Evolutionary conservation across 2,113 vertebrate genomes (phyloP), one percentile per base, ranked within the genome.

Genomic region (Petaurus breviceps): DNA sequence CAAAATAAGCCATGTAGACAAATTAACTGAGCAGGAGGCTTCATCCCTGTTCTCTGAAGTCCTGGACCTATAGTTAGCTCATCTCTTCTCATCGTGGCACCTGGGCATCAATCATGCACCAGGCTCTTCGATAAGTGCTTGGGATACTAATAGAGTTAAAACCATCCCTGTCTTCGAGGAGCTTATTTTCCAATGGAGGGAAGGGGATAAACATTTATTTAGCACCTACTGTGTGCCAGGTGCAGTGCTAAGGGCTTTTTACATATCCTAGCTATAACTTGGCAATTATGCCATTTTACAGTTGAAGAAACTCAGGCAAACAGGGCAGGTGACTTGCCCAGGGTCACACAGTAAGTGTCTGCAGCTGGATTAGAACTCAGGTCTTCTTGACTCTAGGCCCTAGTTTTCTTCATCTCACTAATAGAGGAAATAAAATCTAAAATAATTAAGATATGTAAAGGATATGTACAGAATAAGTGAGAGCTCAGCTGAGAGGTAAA

Each of bases 211-310:
- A 26, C 57, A 61, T 61, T 61, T 61, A 57, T 28, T 37, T 12
- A 61, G 57, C 31, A 61, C 11, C 12, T 31, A 37, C 31, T 68
- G 0, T n/a, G 12, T 84, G n/a, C 5, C 37, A 84, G 68, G 16
- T 0, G 22, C 0, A 0, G 37, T 22, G 14, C 14, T 22, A 68
- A 37, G 3, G 3, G 31, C 4, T n/a, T 68, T n/a, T n/a, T 19
- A 84, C n/a, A 84, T 22, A n/a, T 22, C 6, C 68, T 43, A 5
- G 22, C 16, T 22, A 84, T 5, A n/a, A 8, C 19, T n/a, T 7
- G 6, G n/a, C 19, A 43, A 84, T 84, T 7, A 7, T 84, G 37
- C 16, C 14, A 22, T 84, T 84, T 84, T 19, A 84, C 68, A 84
- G 19, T 22, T 84, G 68, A 84, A 16, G 68, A 84, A 84, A 84